Evolutionary conservation across 2,113 vertebrate genomes (phyloP).

Genomic region (Lepisosteus osseus): DNA sequence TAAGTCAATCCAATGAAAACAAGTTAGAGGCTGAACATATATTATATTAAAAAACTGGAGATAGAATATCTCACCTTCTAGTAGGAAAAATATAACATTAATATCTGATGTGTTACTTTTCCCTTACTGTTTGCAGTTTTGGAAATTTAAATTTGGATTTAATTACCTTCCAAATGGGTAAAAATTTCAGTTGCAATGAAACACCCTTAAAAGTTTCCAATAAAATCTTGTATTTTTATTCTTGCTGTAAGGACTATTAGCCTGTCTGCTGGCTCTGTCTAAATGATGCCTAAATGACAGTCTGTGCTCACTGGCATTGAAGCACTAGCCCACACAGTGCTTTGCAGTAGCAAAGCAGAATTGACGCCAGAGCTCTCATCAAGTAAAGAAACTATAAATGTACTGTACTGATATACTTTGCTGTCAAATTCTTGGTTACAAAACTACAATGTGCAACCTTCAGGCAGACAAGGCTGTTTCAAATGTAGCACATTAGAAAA

Average conservation of each 20-base stretch:
- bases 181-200: constrained; percentile 40
- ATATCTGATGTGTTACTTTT: constrained; percentile 41
- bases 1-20: constrained; percentile 56
- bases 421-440: too few species aligned
- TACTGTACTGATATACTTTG: too few species aligned
- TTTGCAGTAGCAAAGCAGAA: constrained; percentile 1
- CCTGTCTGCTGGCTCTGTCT: constrained; percentile 1
- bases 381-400: not conserved
- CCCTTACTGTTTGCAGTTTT: constrained; percentile 37
- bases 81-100: constrained; percentile 41
- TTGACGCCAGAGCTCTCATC: constrained; percentile 12
- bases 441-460: too few species aligned
- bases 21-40: constrained; percentile 41
- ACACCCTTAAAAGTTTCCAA: constrained; percentile 33
- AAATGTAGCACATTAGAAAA: too few species aligned
- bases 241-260: not conserved
- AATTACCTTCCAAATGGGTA: constrained; percentile 50
- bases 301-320: not conserved
- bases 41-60: constrained; percentile 53
- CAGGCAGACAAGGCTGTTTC: too few species aligned
- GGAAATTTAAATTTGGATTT: constrained; percentile 48
- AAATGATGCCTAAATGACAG: constrained; percentile 6
- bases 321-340: constrained; percentile 5
- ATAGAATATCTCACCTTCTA: constrained; percentile 25
- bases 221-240: constrained; percentile 29